These are phyloP conservation scores for Planiliza haematocheilus DNA, from an alignment of 2,113 vertebrate genomes.

Conservation along the genomic window DNA sequence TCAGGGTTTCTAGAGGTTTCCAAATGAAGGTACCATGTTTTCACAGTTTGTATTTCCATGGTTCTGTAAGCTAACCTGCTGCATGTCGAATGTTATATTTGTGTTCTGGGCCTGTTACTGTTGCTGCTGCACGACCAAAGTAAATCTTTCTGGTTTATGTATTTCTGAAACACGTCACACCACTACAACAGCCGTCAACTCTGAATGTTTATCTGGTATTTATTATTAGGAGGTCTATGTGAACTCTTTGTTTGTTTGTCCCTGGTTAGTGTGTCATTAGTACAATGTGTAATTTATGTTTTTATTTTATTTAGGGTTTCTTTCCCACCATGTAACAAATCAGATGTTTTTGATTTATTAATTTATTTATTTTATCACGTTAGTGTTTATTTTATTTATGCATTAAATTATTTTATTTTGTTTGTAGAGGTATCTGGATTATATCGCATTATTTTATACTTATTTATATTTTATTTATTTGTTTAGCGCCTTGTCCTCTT, in stretches of 20 bases:
- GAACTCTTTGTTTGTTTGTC: slow-evolving; percentile 29
- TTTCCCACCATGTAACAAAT: background rate
- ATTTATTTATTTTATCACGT: slow-evolving; percentile 52
- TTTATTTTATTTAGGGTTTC: slow-evolving; percentile 3
- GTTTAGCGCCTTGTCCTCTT: slow-evolving; percentile 23
- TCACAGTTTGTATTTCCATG: slow-evolving; percentile 18
- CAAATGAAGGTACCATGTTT: background rate
- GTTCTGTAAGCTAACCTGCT: slow-evolving; percentile 13
- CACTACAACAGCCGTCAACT: background rate
- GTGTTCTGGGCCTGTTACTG: slow-evolving; percentile 20
- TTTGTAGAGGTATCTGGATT: slow-evolving; percentile 53
- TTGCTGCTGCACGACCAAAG: slow-evolving; percentile 60
- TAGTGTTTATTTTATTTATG: slow-evolving; percentile 73
- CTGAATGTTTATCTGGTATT: slow-evolving; percentile 44
- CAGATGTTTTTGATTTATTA: slow-evolving; percentile 23
- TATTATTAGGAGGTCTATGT: slow-evolving; percentile 1
- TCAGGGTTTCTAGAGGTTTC: slow-evolving; percentile 16
- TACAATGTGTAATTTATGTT: slow-evolving; percentile 1
- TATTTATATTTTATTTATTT: slow-evolving; percentile 70
- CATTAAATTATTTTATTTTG: slow-evolving; percentile 68
- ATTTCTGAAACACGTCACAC: background rate
- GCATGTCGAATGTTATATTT: background rate
- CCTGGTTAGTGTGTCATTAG: slow-evolving; percentile 14
- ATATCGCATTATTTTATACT: slow-evolving; percentile 50
- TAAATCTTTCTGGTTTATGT: slow-evolving; percentile 11